phyloP scores from a whole-genome alignment of 2,113 vertebrate species.

The Daubentonia madagascariensis region DNA sequence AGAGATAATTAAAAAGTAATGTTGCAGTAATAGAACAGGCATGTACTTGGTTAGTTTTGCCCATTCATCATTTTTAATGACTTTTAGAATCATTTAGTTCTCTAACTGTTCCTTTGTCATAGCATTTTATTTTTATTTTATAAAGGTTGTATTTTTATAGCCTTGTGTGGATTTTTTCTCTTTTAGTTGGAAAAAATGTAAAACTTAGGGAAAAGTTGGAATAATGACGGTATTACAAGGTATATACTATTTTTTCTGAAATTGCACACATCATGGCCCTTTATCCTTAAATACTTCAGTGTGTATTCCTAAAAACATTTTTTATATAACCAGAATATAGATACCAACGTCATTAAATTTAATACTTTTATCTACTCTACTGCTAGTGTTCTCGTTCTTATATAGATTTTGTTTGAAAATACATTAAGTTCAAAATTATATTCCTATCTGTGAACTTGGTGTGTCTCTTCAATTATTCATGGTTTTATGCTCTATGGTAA shows the following conservation, averaged over 20 bases:
- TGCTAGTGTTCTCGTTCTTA: not conserved
- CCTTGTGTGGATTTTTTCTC: not conserved
- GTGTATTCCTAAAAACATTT: not conserved
- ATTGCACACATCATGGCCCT: not conserved
- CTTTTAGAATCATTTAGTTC: too few relatives aligned
- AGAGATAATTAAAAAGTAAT: too few relatives aligned
- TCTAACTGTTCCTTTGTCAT: not conserved
- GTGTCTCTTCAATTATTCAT: not conserved
- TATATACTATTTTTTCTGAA: not conserved
- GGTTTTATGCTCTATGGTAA: not conserved
- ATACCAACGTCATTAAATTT: not conserved
- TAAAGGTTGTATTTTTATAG: not conserved
- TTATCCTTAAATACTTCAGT: not conserved
- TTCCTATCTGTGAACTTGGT: not conserved
- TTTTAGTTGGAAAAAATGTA: not conserved
- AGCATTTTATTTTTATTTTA: not conserved
- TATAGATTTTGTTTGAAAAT: not conserved
- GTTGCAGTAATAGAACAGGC: too few relatives aligned
- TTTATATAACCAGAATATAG: not conserved
- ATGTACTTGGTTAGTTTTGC: too few relatives aligned
- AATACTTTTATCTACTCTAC: not conserved
- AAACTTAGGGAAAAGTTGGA: not conserved
- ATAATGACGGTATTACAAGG: not conserved
- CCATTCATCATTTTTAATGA: too few relatives aligned
- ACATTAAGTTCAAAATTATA: not conserved